Percentiles rank a stretch among this genome's conserved stretches.
These are phyloP conservation scores for Bagarius yarrelli DNA, from an alignment of 2,113 vertebrate genomes.

Conservation along the genomic window DNA sequence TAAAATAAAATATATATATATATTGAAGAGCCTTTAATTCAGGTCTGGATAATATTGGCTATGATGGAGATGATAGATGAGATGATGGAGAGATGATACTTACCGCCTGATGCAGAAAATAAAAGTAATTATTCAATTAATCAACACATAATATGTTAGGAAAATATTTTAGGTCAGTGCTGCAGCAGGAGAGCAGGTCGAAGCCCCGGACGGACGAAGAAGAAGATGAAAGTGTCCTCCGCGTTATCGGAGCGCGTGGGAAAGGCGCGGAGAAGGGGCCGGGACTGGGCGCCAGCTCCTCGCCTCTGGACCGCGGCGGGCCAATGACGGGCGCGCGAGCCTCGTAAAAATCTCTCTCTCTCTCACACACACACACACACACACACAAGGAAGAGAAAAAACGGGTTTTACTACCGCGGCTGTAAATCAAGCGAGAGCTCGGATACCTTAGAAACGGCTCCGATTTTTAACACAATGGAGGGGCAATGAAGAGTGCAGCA, in stretches of 20 bases:
- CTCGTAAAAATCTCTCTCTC: conserved; percentile 43
- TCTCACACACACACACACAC: no score
- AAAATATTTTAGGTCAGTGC: background rate
- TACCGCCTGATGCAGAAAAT: conserved; percentile 2
- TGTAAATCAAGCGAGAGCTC: conserved; percentile 46
- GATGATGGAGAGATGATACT: conserved; percentile 18
- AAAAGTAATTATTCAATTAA: background rate
- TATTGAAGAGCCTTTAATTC: background rate
- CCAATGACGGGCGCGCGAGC: conserved; percentile 53
- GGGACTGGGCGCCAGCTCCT: conserved; percentile 31
- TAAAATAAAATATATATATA: background rate
- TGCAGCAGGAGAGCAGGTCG: background rate
- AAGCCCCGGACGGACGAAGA: background rate
- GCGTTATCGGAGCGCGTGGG: conserved; percentile 40
- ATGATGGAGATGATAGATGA: background rate
- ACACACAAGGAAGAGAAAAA: no score
- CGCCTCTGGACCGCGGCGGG: conserved; percentile 40
- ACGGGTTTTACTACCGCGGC: conserved; percentile 46
- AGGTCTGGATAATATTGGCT: background rate
- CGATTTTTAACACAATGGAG: conserved; percentile 42
- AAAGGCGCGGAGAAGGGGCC: conserved; percentile 47
- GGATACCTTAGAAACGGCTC: conserved; percentile 50
- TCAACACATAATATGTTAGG: background rate
- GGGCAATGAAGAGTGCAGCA: conserved; percentile 22
- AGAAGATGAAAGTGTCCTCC: background rate